phyloP scores from a whole-genome alignment of 2,797 vertebrate genomes.

The Squalus acanthias region DNA sequence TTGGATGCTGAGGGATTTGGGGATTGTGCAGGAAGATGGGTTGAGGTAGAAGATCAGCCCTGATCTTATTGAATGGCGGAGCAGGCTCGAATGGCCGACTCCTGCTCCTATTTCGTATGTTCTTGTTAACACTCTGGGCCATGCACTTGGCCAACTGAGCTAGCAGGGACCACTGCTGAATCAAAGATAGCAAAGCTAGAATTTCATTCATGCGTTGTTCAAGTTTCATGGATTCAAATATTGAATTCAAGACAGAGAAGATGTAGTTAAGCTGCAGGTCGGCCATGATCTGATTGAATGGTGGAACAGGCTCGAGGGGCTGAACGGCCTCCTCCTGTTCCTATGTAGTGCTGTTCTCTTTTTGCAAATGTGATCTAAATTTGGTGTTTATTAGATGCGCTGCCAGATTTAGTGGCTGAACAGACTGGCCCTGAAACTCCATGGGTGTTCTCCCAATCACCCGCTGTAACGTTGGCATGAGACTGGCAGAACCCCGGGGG shows the following conservation, averaged over 20 bases:
- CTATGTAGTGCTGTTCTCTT: not conserved
- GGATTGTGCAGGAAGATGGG: too few species aligned
- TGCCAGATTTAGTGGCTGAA: not conserved
- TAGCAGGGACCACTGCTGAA: not conserved
- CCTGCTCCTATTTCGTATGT: too few species aligned
- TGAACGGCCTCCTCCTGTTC: not conserved
- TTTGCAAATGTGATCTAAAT: not conserved
- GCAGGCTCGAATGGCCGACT: too few species aligned
- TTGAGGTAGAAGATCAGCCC: too few species aligned
- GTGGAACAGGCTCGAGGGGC: not conserved
- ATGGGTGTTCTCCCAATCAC: not conserved
- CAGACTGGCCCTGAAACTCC: not conserved
- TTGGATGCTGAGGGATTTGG: too few species aligned
- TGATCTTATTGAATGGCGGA: too few species aligned
- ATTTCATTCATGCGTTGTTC: not conserved
- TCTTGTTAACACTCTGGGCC: not conserved
- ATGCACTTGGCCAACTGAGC: not conserved
- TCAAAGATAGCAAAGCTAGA: not conserved
- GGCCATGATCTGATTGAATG: not conserved
- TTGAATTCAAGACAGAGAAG: not conserved
- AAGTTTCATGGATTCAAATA: not conserved
- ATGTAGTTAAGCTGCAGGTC: not conserved
- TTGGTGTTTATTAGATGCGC: not conserved
- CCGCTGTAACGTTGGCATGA: not conserved
- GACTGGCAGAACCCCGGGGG: not conserved